A percentile compares a stretch with the other conserved stretches of the same genome.
Evolutionary conservation across 2,113 vertebrate species (phyloP).

Genomic region (Leptodactylus fuscus): DNA sequence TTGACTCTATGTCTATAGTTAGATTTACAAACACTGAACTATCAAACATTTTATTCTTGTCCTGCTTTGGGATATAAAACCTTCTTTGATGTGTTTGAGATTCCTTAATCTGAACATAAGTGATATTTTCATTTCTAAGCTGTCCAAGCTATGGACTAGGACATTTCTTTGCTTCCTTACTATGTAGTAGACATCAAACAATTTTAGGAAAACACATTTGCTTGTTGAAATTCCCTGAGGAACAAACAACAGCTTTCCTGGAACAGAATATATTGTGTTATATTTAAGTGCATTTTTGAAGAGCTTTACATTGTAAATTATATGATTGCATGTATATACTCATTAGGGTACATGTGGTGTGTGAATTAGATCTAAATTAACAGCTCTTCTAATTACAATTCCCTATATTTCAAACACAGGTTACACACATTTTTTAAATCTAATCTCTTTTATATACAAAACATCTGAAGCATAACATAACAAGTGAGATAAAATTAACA

Average conservation of each 20-base stretch:
- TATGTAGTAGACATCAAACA: slow-evolving; percentile 57
- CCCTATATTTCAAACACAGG: slow-evolving; percentile 68
- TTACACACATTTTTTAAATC: slow-evolving; percentile 69
- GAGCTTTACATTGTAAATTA: background rate
- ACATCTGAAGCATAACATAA: slow-evolving; percentile 76
- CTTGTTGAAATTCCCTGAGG: slow-evolving; percentile 47
- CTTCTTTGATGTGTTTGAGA: slow-evolving; percentile 43
- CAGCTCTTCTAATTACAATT: slow-evolving; percentile 72
- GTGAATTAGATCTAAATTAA: slow-evolving; percentile 69
- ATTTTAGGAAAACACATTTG: slow-evolving; percentile 51
- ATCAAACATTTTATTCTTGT: slow-evolving; percentile 29
- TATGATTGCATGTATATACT: background rate
- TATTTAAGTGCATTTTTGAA: background rate
- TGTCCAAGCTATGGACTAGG: slow-evolving; percentile 33
- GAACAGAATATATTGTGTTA: slow-evolving; percentile 25
- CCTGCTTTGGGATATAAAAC: slow-evolving; percentile 46
- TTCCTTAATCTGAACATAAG: slow-evolving; percentile 33
- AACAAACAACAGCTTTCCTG: slow-evolving; percentile 10
- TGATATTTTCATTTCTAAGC: slow-evolving; percentile 38
- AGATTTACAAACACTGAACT: slow-evolving; percentile 27
- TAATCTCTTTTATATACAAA: slow-evolving; percentile 76
- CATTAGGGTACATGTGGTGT: slow-evolving; percentile 41
- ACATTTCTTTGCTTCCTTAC: slow-evolving; percentile 15
- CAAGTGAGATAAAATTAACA: slow-evolving; percentile 79
- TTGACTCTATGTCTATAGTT: background rate